Evolutionary conservation across 2,113 vertebrate genomes (phyloP).

Genomic region (Tylochromis polylepis): DNA sequence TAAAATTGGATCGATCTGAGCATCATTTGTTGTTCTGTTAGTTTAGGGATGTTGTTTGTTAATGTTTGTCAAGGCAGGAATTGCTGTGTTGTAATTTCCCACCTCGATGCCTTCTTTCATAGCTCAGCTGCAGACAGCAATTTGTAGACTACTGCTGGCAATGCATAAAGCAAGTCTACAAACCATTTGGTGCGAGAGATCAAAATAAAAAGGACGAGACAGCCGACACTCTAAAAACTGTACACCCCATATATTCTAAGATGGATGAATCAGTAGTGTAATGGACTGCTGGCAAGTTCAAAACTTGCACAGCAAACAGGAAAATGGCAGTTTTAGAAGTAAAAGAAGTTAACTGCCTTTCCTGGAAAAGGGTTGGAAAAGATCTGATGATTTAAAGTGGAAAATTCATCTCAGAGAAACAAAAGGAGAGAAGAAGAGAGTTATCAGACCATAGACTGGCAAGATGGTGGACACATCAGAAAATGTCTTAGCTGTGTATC

Average conservation of each 20-base stretch:
- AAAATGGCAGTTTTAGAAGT: constrained; percentile 26
- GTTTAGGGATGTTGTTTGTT: constrained; percentile 46
- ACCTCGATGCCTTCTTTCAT: constrained; percentile 29
- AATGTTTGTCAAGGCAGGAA: constrained; percentile 33
- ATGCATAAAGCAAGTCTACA: constrained; percentile 18
- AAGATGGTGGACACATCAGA: constrained; percentile 28
- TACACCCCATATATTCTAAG: background rate
- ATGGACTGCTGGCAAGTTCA: constrained; percentile 7
- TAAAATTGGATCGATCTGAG: constrained; percentile 43
- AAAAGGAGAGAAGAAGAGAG: constrained; percentile 63
- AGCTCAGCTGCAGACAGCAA: constrained; percentile 3
- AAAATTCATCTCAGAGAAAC: constrained; percentile 2
- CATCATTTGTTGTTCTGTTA: constrained; percentile 38
- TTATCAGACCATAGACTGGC: constrained; percentile 28
- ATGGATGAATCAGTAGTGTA: background rate
- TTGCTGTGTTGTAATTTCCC: constrained; percentile 43
- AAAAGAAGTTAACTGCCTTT: constrained; percentile 22
- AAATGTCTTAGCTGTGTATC: constrained; percentile 73
- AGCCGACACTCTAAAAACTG: background rate
- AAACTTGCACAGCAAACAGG: constrained; percentile 34
- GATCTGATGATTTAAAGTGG: constrained; percentile 15
- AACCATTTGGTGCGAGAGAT: constrained; percentile 18
- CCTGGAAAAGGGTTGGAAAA: background rate
- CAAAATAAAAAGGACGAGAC: constrained; percentile 24
- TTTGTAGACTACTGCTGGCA: constrained; percentile 13